A percentile compares a stretch with the other conserved stretches of the same genome.
These are phyloP conservation scores for Camponotus fellah DNA, from an alignment of 2,888 invertebrate genomes.

Conservation along the genomic window DNA sequence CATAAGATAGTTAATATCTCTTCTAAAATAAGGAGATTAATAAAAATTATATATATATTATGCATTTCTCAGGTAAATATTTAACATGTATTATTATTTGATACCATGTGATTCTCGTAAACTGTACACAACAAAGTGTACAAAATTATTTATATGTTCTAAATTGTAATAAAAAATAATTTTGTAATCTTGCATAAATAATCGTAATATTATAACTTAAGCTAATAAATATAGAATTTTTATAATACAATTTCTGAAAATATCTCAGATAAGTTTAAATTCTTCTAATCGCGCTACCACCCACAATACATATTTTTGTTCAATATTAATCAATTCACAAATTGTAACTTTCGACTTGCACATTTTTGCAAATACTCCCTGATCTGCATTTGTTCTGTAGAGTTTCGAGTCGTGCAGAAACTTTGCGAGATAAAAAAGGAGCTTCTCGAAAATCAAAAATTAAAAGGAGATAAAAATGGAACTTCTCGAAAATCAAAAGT, in stretches of 20 bases:
- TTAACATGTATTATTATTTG: not conserved
- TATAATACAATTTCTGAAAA: not conserved
- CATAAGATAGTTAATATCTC: not conserved
- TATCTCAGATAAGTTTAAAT: not conserved
- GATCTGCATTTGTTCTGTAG: not conserved
- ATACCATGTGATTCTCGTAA: not conserved
- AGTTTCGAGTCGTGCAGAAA: not conserved
- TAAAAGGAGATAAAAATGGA: not conserved
- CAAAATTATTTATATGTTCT: not conserved
- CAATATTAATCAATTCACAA: constrained; percentile 5
- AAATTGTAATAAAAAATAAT: not conserved
- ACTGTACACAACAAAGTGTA: not conserved
- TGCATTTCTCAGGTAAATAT: not conserved
- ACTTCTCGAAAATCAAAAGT: not conserved
- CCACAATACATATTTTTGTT: not conserved
- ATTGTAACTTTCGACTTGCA: not conserved
- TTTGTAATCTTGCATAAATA: not conserved
- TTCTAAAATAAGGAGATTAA: not conserved
- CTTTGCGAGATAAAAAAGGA: not conserved
- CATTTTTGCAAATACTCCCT: not conserved
- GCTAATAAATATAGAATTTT: not conserved
- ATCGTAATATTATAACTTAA: not conserved
- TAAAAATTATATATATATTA: not conserved
- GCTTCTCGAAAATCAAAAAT: not conserved
- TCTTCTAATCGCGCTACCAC: not conserved